These are phyloP conservation scores for Geodia barretti DNA, from an alignment of 37 sponge, comb jelly and placozoan genomes.

Conservation along the genomic window DNA sequence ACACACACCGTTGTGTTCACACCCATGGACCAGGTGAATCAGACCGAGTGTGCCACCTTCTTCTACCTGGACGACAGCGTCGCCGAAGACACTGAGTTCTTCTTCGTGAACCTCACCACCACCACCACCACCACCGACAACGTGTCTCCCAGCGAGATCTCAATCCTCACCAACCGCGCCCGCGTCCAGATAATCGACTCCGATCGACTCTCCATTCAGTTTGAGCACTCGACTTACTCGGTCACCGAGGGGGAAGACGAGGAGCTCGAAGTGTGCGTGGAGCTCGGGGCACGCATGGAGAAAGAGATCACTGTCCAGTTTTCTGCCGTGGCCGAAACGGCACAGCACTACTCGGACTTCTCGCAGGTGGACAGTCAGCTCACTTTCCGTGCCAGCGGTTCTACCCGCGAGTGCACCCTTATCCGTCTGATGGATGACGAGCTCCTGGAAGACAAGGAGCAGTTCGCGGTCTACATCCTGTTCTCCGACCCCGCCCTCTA, in stretches of 20 bases:
- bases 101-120: neutral
- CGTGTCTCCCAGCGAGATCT: too few relatives aligned
- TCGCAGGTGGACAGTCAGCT: neutral
- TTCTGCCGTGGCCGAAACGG: neutral
- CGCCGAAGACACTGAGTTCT: neutral
- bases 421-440: neutral
- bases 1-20: neutral
- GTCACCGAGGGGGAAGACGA: neutral
- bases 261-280: conserved; percentile 11
- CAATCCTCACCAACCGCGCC: neutral
- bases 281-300: neutral
- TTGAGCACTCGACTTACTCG: neutral
- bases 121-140: neutral
- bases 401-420: neutral
- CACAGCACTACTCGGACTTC: neutral
- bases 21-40: neutral
- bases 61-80: neutral
- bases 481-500: neutral
- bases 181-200: conserved; percentile 10
- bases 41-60: neutral
- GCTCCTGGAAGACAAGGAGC: neutral
- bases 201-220: conserved; percentile 13
- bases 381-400: neutral
- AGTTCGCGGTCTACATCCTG: neutral
- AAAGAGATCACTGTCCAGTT: neutral